A percentile compares a stretch with the other conserved stretches of the same genome.
phyloP scores from a whole-genome alignment of 2,113 vertebrate species.

The Mirza zaza region DNA sequence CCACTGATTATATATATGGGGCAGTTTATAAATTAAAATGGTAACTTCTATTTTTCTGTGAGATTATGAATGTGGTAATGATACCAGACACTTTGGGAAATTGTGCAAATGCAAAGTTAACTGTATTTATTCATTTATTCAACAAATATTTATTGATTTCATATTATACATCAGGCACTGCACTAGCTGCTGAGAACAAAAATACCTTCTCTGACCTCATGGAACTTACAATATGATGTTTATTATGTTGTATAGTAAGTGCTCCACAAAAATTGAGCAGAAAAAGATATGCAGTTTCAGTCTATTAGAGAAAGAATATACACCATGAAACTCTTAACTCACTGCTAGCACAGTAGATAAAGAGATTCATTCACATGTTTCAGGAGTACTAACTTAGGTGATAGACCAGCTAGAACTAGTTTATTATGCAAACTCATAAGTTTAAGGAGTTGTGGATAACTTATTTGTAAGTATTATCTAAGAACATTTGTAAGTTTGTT shows the following conservation, averaged over 20 bases:
- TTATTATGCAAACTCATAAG: not conserved
- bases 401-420: not conserved
- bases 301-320: not conserved
- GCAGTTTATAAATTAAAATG: not conserved
- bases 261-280: not conserved
- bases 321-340: not conserved
- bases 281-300: not conserved
- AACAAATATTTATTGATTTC: not conserved
- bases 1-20: not conserved
- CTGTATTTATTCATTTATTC: not conserved
- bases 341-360: not conserved
- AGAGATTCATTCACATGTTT: not conserved
- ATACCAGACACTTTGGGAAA: not conserved
- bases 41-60: not conserved
- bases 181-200: not conserved
- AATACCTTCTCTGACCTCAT: not conserved
- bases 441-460: not conserved
- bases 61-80: not conserved
- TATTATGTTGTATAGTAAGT: not conserved
- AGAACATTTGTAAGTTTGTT: not conserved
- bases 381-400: not conserved
- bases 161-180: not conserved
- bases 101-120: not conserved
- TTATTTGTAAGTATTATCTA: not conserved
- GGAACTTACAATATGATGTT: not conserved